phyloP scores from a whole-genome alignment of 1,140 invertebrate species.

The Colletes latitarsis region DNA sequence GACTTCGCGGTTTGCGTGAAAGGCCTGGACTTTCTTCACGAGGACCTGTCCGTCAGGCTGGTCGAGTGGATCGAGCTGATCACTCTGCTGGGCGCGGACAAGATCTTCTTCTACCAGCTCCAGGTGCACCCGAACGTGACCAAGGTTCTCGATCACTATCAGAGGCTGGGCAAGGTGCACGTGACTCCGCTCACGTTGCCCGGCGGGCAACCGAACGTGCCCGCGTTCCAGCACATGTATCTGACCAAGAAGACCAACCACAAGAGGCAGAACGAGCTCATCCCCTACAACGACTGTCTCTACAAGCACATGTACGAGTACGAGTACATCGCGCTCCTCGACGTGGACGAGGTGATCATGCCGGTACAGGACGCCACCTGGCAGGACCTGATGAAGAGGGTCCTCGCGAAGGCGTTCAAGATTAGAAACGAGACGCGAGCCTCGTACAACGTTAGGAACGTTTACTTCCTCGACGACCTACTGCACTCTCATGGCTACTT shows the following conservation, averaged over 20 bases:
- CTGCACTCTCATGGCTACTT: conserved; percentile 91
- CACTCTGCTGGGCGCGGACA: conserved; percentile 92
- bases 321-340: conserved; percentile 93
- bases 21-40: conserved; percentile 94
- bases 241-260: conserved; percentile 94
- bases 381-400: conserved; percentile 89
- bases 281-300: conserved; percentile 98
- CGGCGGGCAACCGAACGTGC: conserved; percentile 94
- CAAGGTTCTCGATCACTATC: conserved; percentile 93
- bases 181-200: conserved; percentile 94
- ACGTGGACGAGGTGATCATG: conserved; percentile 98
- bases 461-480: conserved; percentile 96
- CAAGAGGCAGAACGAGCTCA: conserved; percentile 96
- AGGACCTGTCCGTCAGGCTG: conserved; percentile 93
- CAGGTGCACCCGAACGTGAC: conserved; percentile 94
- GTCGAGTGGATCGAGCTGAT: conserved; percentile 98
- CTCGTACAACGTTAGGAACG: conserved; percentile 95
- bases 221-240: conserved; percentile 93
- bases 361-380: conserved; percentile 89
- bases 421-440: conserved; percentile 88
- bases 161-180: conserved; percentile 87
- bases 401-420: conserved; percentile 86
- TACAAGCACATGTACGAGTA: conserved; percentile 96
- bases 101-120: conserved; percentile 95
- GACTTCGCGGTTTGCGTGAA: conserved; percentile 97